A percentile compares a stretch with the other conserved stretches of the same genome.
These are phyloP conservation scores for Oceanites oceanicus DNA, from an alignment of 2,113 vertebrate species.

Conservation along the genomic window DNA sequence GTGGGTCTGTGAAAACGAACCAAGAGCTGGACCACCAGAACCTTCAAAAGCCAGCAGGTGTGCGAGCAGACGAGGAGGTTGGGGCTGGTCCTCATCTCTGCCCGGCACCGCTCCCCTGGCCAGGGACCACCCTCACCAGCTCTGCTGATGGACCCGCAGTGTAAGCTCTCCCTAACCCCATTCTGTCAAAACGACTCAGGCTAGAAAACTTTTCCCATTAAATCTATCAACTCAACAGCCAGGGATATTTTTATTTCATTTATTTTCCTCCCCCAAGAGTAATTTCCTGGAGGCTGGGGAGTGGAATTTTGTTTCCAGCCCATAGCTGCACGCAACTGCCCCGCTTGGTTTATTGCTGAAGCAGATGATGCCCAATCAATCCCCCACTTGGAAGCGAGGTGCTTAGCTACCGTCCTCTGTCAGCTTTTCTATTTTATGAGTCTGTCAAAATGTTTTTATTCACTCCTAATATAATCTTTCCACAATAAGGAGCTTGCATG, in stretches of 20 bases:
- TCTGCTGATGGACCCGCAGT: not conserved
- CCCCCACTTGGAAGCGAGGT: not conserved
- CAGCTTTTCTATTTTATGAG: not conserved
- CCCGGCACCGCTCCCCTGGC: rapidly evolving
- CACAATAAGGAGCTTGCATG: not conserved
- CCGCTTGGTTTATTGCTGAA: not conserved
- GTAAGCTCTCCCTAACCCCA: not conserved
- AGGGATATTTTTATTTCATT: not conserved
- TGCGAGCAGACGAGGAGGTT: rapidly evolving
- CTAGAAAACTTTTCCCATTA: not conserved
- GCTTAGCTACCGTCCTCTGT: not conserved
- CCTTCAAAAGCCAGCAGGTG: not conserved
- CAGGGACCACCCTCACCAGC: not conserved
- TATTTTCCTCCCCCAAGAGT: not conserved
- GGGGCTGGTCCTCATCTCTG: not conserved
- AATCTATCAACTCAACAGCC: not conserved
- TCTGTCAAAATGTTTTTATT: not conserved
- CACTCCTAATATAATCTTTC: not conserved
- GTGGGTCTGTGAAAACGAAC: not conserved
- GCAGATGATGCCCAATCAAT: not conserved
- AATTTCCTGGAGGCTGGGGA: not conserved
- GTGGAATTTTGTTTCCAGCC: not conserved
- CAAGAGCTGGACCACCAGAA: not conserved
- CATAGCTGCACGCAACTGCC: rapidly evolving
- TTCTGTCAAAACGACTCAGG: not conserved